Evolutionary conservation across 2,888 invertebrate genomes (phyloP), one percentile per base, ranked within the genome.

Genomic region (Monoplex corrugatus): DNA sequence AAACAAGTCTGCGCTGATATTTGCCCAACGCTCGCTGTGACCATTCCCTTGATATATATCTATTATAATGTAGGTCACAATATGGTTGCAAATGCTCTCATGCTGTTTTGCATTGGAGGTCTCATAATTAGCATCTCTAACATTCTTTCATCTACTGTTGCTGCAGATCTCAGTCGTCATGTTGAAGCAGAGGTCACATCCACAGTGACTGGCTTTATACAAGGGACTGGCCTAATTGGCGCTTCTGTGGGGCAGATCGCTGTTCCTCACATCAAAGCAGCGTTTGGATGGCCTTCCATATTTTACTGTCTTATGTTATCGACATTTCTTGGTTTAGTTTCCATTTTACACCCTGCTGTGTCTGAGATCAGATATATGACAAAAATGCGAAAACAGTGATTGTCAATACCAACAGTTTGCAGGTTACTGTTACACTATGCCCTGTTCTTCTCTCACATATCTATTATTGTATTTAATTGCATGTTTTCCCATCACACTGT

Each of bases 201-300:
- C 16, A 96, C 96, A 3, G 96, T 96, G 10, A 96, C 96, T 32
- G 40, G 96, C 32, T 95, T 96, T 44, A 94, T 96, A 86, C 96
- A 96, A 93, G 96, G 96, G 35, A 96, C 96, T 43, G 96, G 96
- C 23, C 96, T 96, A 91, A 94, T 96, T 87, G 96, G 96, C 44
- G 96, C 96, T 16, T 96, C 96, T n/a, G 92, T 96, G 63, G 96
- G 96, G 35, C 96, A 96, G 94, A 95, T 96, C 82, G 91, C 94
- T 88, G 96, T 96, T n/a, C 96, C 96, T n/a, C 87, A 96, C 43
- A 94, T 96, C 44, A 95, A 96, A 90, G 91, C 93, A 28, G 84
- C 89, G 5, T 91, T 94, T 43, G 95, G 96, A 23, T 96, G 96
- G 96, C 92, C 94, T 88, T 94, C 94, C 40, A 96, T 96, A 8